A percentile compares a stretch with the other conserved stretches of the same genome.
These are phyloP conservation scores for Cnemophilus loriae DNA, from an alignment of 2,113 vertebrate genomes.

Conservation along the genomic window DNA sequence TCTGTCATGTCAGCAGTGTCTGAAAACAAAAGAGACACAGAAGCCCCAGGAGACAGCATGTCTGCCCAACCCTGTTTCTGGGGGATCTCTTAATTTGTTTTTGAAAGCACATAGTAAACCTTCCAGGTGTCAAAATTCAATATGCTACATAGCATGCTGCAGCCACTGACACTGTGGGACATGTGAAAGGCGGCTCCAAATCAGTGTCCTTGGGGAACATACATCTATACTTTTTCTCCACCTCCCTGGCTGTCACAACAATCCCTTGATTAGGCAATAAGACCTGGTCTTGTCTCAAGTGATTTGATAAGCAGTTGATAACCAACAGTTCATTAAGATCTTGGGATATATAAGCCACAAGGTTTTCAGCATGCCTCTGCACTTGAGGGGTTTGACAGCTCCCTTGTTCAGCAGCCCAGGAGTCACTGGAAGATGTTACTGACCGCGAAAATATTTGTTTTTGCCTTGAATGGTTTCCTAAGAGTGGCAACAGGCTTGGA, in stretches of 20 bases:
- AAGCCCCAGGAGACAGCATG: conserved; percentile 64
- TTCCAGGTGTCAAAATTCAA: conserved; percentile 51
- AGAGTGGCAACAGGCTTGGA: conserved; percentile 69
- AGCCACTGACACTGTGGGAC: background rate
- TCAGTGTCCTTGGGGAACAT: background rate
- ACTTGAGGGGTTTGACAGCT: background rate
- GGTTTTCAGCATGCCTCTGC: background rate
- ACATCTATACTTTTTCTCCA: background rate
- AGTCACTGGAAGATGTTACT: conserved; percentile 29
- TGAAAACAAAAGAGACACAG: conserved; percentile 60
- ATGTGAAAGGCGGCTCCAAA: background rate
- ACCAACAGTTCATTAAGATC: conserved; percentile 37
- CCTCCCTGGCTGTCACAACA: conserved; percentile 53
- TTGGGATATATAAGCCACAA: conserved; percentile 41
- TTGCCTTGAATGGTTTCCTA: background rate
- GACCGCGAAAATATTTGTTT: background rate
- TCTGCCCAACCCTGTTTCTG: conserved; percentile 29
- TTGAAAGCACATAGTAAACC: conserved; percentile 22
- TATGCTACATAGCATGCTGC: conserved; percentile 19
- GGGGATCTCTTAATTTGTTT: conserved; percentile 25
- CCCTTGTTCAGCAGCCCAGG: background rate
- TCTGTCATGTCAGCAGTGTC: conserved; percentile 45
- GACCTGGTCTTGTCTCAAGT: conserved; percentile 15
- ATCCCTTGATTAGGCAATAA: conserved; percentile 53
- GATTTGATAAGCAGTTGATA: conserved; percentile 62